Percentiles rank a stretch among this genome's conserved stretches.
phyloP scores from a whole-genome alignment of 2,888 invertebrate species.

The Drosophila subsilvestris region DNA sequence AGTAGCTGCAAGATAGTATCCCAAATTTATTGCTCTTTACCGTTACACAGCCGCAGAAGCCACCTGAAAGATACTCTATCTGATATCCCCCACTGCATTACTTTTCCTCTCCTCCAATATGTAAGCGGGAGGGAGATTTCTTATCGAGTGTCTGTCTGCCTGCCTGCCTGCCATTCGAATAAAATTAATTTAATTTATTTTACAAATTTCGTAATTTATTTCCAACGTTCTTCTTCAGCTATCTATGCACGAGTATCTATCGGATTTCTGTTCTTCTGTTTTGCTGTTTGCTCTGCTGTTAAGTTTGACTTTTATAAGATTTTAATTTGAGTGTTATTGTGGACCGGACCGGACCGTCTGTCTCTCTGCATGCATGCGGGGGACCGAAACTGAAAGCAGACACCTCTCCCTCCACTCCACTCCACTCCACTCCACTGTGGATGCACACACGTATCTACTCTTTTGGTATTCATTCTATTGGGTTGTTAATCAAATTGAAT shows the following conservation, averaged over 20 bases:
- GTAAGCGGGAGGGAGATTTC: conserved; percentile 38
- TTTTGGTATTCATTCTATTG: conserved; percentile 13
- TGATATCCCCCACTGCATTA: conserved; percentile 56
- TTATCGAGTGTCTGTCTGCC: conserved; percentile 14
- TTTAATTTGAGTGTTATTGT: conserved; percentile 80
- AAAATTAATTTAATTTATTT: conserved; percentile 70
- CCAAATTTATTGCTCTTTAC: conserved; percentile 25
- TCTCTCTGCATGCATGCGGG: too few species aligned
- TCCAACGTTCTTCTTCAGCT: conserved; percentile 17
- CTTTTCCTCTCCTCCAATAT: conserved; percentile 19
- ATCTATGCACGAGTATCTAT: conserved; percentile 28
- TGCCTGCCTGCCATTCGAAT: conserved; percentile 45
- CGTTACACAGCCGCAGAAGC: conserved; percentile 44
- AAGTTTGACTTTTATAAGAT: conserved; percentile 74
- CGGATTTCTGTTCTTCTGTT: conserved; percentile 50
- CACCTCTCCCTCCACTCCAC: conserved; percentile 44
- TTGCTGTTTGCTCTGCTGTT: conserved; percentile 15
- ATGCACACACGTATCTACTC: conserved; percentile 2
- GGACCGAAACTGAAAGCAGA: conserved; percentile 64
- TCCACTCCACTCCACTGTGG: not conserved
- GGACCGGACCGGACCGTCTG: conserved; percentile 35
- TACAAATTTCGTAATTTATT: conserved; percentile 62
- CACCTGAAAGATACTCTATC: conserved; percentile 65
- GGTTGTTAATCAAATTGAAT: conserved; percentile 65
- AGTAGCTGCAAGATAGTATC: conserved; percentile 23